These are phyloP conservation scores for Xenus cinereus DNA, from an alignment of 2,113 vertebrate genomes.

Conservation along the genomic window DNA sequence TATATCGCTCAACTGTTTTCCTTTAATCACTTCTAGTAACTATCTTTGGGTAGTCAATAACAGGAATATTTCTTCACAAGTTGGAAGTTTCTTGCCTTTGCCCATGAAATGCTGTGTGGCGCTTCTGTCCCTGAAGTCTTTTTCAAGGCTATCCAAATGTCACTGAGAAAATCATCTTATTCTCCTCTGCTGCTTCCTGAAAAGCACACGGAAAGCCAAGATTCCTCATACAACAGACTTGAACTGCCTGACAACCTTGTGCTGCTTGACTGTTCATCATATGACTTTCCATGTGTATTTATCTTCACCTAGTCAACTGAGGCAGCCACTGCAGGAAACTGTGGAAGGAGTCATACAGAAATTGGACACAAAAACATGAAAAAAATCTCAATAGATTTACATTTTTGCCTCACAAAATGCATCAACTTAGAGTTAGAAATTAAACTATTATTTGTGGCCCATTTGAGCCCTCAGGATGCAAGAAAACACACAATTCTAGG, in stretches of 20 bases:
- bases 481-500: accelerated
- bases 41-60: accelerated
- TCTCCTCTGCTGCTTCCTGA: background rate
- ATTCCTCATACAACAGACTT: background rate
- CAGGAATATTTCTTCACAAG: background rate
- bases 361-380: background rate
- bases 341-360: background rate
- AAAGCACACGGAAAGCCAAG: background rate
- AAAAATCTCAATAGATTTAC: accelerated
- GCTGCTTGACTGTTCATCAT: background rate
- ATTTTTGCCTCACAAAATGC: background rate
- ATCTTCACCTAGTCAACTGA: background rate
- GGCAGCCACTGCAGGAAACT: background rate
- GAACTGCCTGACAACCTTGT: background rate
- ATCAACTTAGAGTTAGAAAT: background rate
- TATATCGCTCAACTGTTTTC: accelerated
- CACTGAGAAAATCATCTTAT: background rate
- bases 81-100: background rate
- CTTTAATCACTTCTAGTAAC: background rate
- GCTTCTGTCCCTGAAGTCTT: background rate
- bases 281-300: background rate
- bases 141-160: background rate
- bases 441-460: background rate
- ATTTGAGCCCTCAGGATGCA: background rate
- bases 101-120: background rate